Base-by-base conservation (phyloP, 1,140 invertebrate genomes). In the Drosophila punjabiensis region DNA sequence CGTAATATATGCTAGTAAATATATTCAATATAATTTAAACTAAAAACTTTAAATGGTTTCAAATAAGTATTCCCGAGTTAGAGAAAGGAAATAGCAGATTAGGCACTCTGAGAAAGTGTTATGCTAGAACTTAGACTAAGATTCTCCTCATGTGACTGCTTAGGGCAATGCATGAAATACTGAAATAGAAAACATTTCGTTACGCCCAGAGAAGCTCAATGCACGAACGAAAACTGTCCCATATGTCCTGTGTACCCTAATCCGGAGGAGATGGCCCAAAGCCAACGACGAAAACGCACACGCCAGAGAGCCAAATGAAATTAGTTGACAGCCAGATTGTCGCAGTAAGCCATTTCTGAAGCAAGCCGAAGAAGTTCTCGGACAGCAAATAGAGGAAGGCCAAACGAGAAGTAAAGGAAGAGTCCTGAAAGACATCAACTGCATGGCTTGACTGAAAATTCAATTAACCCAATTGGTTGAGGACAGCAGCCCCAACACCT, bases 241-340 rank as follows among this genome's bases (percentile, higher is more conserved):
- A 80, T 53, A 65, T 65, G 73, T 56, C 50, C 45, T 58, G 58
- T 74, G 78, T 71, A 41, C n/a, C 63, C 61, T 81, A 78, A 88
- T 80, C 80, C 80, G 62, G 28, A 35, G 37, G 28, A 16, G 9
- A 73, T 67, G 68, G 67, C 69, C 65, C 55, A 68, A 65, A 78
- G 69, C 52, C 66, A 70, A 48, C 32, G 45, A 50, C 55, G 28
- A 35, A 73, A 61, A 52, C 68, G 70, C 65, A 69, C 52, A 69
- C 32, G 58, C 35, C 33, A 52, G 53, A 28, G 24, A 28, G 56
- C 53, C 18, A 88, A 87, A 83, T 84, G 63, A 89, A 84, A 89
- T 88, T 89, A 88, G 85, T 76, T 88, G 85, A 78, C 84, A 84
- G 68, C 74, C 68, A 81, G 78, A 81, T 84, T 89, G 77, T 62